Base-by-base conservation (phyloP, 1,140 invertebrate species). In the Zaprionus ghesquierei region DNA sequence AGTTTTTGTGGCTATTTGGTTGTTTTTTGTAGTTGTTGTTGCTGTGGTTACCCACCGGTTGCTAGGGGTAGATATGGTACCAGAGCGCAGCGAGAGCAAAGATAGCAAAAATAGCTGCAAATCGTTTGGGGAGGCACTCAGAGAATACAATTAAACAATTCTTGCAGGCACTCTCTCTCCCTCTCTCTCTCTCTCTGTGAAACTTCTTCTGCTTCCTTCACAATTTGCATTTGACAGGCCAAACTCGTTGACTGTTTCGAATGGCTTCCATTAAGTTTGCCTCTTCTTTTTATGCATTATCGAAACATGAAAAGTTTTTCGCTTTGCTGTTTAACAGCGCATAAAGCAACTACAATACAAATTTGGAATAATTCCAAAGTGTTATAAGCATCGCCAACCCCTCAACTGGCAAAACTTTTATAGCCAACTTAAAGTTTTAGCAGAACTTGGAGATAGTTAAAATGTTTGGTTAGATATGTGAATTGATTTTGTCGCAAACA, bases 51-150 rank as follows among this genome's bases (percentile, higher is more conserved):
- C 18, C 58, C 66, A 89, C 71, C 76, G 77, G 82, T 87, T 87
- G 82, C 82, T 87, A 87, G 76, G 84, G 77, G 82, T 81, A 73
- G 61, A 76, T 70, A 76, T 46, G n/a, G n/a, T n/a, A n/a, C n/a
- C n/a, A n/a, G 38, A 59, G 12, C 51, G 23, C 46, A 29, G 6
- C n/a, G 12, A 23, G 5, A 27, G 18, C 4, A 44, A 35, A 50
- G 55, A 63, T 49, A 61, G 38, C 59, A 33, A 65, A 65, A 65
- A 66, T 73, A 58, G 50, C 65, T 61, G 64, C 18, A 69, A 73
- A 70, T 70, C 60, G 60, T 55, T 50, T 56, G 33, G 29, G 31
- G 35, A n/a, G 5, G 35, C n/a, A 38, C 13, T 15, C 1, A 9
- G 18, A 46, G 41, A 18, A 10, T 18, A 46, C 41, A 22, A 46